phyloP scores from a whole-genome alignment of 1,140 invertebrate species.

The Hyphantria cunea region DNA sequence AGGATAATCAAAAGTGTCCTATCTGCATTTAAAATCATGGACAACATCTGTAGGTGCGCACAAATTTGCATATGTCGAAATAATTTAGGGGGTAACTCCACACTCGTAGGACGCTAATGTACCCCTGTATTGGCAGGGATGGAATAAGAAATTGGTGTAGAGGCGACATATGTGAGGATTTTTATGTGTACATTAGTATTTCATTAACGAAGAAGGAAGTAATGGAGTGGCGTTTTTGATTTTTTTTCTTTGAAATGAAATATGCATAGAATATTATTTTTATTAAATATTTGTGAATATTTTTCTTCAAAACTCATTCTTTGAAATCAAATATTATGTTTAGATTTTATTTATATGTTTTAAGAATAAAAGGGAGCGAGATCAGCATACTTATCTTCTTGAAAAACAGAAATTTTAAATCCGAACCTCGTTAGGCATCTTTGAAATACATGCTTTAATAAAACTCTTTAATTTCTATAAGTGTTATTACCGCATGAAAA shows the following conservation, averaged over 20 bases:
- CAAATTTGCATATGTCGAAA: constrained; percentile 81
- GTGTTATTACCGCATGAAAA: too few relatives aligned
- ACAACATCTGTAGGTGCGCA: constrained; percentile 71
- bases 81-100: constrained; percentile 74
- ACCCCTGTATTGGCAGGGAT: constrained; percentile 49
- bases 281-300: background rate
- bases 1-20: constrained; percentile 1
- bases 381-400: too few relatives aligned
- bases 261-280: background rate
- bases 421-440: too few relatives aligned
- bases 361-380: too few relatives aligned
- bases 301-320: too few relatives aligned
- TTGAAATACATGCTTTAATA: too few relatives aligned
- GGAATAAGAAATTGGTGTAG: constrained; percentile 60
- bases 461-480: too few relatives aligned
- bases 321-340: too few relatives aligned
- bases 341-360: too few relatives aligned
- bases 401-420: too few relatives aligned
- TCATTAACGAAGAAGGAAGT: constrained; percentile 19
- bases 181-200: constrained; percentile 15
- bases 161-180: constrained; percentile 26
- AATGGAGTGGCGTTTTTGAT: background rate
- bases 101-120: constrained; percentile 61
- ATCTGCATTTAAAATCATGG: constrained; percentile 48
- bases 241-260: background rate